Evolutionary conservation across 2,113 vertebrate species (phyloP).

Genomic region (Halichoerus grypus): DNA sequence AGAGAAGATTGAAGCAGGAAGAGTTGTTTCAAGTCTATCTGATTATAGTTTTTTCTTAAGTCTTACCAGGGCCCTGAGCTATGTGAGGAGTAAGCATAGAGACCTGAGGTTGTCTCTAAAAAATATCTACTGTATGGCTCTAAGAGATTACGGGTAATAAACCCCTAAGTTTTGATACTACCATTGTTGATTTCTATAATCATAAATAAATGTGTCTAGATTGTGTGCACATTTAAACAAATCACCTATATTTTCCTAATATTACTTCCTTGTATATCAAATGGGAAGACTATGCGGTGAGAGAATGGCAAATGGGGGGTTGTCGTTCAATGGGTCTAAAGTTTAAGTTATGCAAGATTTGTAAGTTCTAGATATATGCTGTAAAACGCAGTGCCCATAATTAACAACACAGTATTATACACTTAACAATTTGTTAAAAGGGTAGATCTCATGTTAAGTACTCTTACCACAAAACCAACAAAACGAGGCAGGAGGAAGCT

Average conservation of each 20-base stretch:
- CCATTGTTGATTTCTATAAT: neutral
- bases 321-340: neutral
- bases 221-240: neutral
- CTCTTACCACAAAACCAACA: neutral
- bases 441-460: neutral
- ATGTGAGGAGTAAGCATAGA: neutral
- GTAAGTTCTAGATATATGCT: neutral
- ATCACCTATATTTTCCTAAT: neutral
- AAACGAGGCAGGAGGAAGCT: neutral
- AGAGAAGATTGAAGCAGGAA: neutral
- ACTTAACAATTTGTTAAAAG: neutral
- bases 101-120: neutral
- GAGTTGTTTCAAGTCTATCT: neutral
- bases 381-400: neutral
- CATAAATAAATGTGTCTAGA: neutral
- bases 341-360: neutral
- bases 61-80: neutral
- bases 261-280: neutral
- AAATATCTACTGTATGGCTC: neutral
- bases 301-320: neutral
- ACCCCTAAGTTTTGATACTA: neutral
- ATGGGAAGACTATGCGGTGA: neutral
- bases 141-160: neutral
- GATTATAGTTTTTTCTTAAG: neutral
- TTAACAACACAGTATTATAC: neutral